phyloP scores from a whole-genome alignment of 2,113 vertebrate species.

The Cercocebus atys region DNA sequence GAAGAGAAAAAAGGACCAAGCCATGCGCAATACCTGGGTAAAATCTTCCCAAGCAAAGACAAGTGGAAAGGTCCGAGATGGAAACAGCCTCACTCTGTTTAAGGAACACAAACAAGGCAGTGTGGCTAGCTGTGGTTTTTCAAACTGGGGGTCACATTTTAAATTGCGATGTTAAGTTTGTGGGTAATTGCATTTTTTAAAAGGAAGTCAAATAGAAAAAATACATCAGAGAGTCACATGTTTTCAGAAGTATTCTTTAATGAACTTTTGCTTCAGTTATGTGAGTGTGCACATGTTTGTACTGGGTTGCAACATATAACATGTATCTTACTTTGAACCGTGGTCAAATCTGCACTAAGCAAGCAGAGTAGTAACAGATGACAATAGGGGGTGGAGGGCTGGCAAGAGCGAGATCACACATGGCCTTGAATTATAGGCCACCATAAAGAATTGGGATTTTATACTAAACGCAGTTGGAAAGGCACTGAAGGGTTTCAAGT shows the following conservation, averaged over 20 bases:
- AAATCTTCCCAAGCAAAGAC: not conserved
- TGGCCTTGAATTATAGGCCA: not conserved
- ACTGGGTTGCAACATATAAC: not conserved
- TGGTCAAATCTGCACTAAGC: not conserved
- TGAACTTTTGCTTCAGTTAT: not conserved
- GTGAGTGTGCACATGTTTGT: not conserved
- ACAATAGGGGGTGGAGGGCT: not conserved
- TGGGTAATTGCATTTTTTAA: not conserved
- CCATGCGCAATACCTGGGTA: not conserved
- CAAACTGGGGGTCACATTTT: not conserved
- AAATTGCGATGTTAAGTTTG: conserved; percentile 18
- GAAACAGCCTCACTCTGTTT: conserved; percentile 42
- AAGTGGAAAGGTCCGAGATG: not conserved
- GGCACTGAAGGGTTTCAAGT: not conserved
- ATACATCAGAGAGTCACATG: not conserved
- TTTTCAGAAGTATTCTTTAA: conserved; percentile 48
- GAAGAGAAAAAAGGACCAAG: not conserved
- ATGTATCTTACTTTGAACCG: not conserved
- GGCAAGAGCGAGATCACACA: not conserved
- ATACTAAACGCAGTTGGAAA: not conserved
- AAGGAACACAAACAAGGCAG: conserved; percentile 34
- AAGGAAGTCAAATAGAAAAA: not conserved
- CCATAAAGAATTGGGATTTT: not conserved
- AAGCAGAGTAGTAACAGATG: not conserved
- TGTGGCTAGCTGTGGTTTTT: conserved; percentile 29